phyloP scores from a whole-genome alignment of 2,888 invertebrate species.

The Caenorhabditis sp. region DNA sequence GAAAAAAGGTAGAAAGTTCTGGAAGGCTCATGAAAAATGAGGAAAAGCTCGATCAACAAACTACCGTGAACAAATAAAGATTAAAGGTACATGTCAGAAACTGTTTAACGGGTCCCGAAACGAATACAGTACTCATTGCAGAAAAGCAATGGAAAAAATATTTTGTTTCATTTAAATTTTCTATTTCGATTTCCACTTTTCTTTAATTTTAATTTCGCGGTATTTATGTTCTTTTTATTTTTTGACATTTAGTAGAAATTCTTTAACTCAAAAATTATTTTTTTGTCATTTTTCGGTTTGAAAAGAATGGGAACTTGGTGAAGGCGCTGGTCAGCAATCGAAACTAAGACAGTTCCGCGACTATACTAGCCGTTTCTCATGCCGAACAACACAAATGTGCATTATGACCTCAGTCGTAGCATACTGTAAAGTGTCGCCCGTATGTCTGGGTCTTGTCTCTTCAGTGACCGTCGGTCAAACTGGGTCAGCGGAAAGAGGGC shows the following conservation, averaged over 20 bases:
- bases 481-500: slow-evolving; percentile 43
- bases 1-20: neutral
- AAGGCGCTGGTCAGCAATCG: slow-evolving; percentile 12
- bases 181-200: no score
- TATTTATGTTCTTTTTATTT: no score
- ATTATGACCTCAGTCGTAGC: slow-evolving; percentile 6
- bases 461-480: slow-evolving; percentile 27
- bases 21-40: neutral
- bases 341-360: slow-evolving; percentile 43
- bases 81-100: slow-evolving; percentile 29
- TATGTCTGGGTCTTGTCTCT: slow-evolving; percentile 36
- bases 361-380: neutral
- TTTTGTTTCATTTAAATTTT: no score
- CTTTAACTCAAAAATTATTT: no score
- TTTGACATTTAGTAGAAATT: no score
- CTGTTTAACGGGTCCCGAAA: neutral
- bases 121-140: slow-evolving; percentile 14
- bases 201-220: no score
- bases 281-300: no score
- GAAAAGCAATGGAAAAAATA: neutral
- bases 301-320: slow-evolving; percentile 15
- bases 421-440: slow-evolving; percentile 56
- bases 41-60: neutral
- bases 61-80: neutral
- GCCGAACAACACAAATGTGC: slow-evolving; percentile 12